Base-by-base conservation (phyloP, 2,888 invertebrate species). In the Ectropis crepuscularia region DNA sequence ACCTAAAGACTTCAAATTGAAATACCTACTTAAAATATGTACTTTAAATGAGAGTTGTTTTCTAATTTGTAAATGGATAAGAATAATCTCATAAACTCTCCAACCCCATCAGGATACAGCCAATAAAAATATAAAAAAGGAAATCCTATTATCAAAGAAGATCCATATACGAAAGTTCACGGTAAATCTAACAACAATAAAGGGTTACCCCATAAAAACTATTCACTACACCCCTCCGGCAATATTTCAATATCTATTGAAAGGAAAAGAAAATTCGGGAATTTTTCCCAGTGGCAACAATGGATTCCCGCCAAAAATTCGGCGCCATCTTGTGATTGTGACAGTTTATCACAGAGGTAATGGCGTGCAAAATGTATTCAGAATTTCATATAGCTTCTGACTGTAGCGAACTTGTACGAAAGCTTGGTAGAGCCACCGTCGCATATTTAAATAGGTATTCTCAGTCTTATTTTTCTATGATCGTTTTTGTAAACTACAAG, bases 271-370 rank as follows among this genome's bases (percentile, higher is more conserved):
- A 81, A 87, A 84, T 63, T 67, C 57, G 43, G 42, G 65, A 63
- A 46, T 82, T 87, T 88, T 86, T 84, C 82, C 80, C 74, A 72
- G 72, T 75, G 74, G 74, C 77, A 78, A 83, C 82, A 82, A 78
- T 81, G 79, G 77, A 88, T 88, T 90, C 86, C 89, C 90, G 87
- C 90, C 85, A 85, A 88, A 89, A 86, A 85, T 74, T 68, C 63
- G 72, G 74, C 83, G 90, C 90, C 91, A 91, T 91, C 88, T 91
- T 90, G 90, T 77, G 76, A 80, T 91, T 90, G 90, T 77, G 76
- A 80, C 89, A 82, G 94, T 94, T 93, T 94, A 91, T 94, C 94
- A 94, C 86, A 73, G 79, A 90, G 83, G 91, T 94, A 94, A 94
- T 94, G 94, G 94, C 83, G 90, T 91, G 94, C 90, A 87, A 94